A percentile compares a stretch with the other conserved stretches of the same genome.
phyloP scores from a whole-genome alignment of 2,888 invertebrate species.

The Drosophila mulleri region DNA sequence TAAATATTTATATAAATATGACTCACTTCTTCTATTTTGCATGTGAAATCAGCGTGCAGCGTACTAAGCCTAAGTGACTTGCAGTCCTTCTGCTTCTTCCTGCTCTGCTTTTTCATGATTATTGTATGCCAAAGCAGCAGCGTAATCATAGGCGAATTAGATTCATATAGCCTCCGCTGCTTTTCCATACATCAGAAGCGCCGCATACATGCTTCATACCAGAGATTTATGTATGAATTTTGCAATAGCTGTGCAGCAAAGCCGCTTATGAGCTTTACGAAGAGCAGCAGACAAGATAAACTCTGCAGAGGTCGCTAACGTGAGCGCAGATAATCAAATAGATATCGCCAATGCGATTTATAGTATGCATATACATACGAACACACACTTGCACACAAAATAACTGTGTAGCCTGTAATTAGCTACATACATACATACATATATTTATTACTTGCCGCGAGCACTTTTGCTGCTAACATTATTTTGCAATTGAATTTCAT shows the following conservation, averaged over 20 bases:
- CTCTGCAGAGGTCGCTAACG: conserved; percentile 28
- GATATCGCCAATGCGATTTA: conserved; percentile 16
- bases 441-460: conserved; percentile 4
- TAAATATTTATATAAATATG: no score
- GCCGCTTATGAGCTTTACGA: conserved; percentile 77
- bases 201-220: conserved; percentile 4
- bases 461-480: background rate
- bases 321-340: conserved; percentile 50
- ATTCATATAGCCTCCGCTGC: conserved; percentile 25
- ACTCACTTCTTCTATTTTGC: no score
- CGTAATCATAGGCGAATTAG: conserved; percentile 29
- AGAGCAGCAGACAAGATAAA: conserved; percentile 24
- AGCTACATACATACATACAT: no score
- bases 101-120: conserved; percentile 1
- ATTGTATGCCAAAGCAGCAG: conserved; percentile 13
- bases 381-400: background rate
- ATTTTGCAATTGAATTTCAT: background rate
- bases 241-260: conserved; percentile 58
- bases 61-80: background rate
- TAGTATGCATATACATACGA: background rate
- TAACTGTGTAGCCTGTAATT: background rate
- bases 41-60: background rate
- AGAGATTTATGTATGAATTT: conserved; percentile 13
- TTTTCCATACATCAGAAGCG: conserved; percentile 14
- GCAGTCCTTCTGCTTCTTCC: background rate